Evolutionary conservation across 2,888 invertebrate genomes (phyloP).

Genomic region (Nomada flava): DNA sequence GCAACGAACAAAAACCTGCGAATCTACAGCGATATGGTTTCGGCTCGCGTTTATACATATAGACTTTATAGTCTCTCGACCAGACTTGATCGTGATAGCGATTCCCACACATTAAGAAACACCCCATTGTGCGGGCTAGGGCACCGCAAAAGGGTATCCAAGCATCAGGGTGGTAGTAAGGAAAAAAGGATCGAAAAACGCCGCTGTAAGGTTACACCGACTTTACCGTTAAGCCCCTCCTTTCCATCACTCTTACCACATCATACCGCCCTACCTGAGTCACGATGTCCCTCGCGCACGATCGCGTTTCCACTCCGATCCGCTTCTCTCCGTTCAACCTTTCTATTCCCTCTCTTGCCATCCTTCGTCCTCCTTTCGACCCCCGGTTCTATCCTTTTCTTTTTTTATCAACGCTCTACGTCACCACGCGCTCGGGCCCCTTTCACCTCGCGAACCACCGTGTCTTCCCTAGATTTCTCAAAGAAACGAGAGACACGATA

Average conservation of each 20-base stretch:
- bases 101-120: conserved; percentile 7
- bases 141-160: conserved; percentile 38
- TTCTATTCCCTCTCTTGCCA: conserved; percentile 32
- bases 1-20: background rate
- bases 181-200: conserved; percentile 55
- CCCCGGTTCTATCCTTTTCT: conserved; percentile 27
- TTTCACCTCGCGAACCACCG: conserved; percentile 71
- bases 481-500: conserved; percentile 35
- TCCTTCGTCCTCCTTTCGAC: conserved; percentile 24
- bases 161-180: conserved; percentile 29
- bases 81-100: background rate
- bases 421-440: conserved; percentile 69
- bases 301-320: conserved; percentile 72
- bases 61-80: conserved; percentile 1
- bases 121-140: conserved; percentile 9
- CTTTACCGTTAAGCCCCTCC: conserved; percentile 81
- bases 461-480: conserved; percentile 53
- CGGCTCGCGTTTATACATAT: background rate
- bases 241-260: conserved; percentile 59
- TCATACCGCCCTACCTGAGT: conserved; percentile 50
- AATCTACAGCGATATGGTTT: background rate
- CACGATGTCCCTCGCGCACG: conserved; percentile 67
- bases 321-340: conserved; percentile 52
- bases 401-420: conserved; percentile 64
- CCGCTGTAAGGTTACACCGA: conserved; percentile 78